Conservation (phyloP, 2,888 invertebrate species). For the Drosophila flavopinicola region DNA sequence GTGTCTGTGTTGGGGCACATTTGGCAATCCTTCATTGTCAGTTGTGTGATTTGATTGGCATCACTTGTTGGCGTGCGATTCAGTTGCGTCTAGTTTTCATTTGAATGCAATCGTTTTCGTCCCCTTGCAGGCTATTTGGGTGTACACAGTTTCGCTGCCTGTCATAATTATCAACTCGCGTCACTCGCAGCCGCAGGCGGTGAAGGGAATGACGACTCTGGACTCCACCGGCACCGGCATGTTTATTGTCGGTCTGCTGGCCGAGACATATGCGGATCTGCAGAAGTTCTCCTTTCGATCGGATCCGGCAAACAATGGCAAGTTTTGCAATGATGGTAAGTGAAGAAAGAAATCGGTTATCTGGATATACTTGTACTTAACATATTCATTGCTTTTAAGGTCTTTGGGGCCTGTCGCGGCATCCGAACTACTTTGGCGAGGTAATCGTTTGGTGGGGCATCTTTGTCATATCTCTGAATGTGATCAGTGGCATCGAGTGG, state of each 20-base stretch:
- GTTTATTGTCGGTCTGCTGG: constrained; percentile 92
- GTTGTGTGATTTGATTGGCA: constrained; percentile 54
- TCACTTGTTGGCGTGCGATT: constrained; percentile 53
- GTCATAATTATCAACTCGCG: constrained; percentile 95
- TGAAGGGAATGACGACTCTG: constrained; percentile 93
- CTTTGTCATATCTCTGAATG: constrained; percentile 94
- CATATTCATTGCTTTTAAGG: constrained; percentile 83
- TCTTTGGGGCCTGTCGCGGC: constrained; percentile 94
- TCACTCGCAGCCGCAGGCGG: constrained; percentile 89
- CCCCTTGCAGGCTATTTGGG: constrained; percentile 91
- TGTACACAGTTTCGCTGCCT: constrained; percentile 94
- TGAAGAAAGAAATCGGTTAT: neutral
- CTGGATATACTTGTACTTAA: neutral
- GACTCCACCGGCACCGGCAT: constrained; percentile 94
- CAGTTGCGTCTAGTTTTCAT: constrained; percentile 13
- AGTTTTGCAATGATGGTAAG: constrained; percentile 95
- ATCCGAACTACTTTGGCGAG: constrained; percentile 98
- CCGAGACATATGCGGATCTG: constrained; percentile 95
- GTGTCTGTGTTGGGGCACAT: constrained; percentile 2
- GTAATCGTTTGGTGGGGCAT: constrained; percentile 97
- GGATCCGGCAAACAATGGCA: constrained; percentile 94
- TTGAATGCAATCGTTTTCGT: constrained; percentile 1
- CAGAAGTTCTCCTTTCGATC: constrained; percentile 96
- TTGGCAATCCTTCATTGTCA: constrained; percentile 21
- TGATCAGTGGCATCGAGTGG: constrained; percentile 94